Base-by-base conservation (phyloP, 2,888 invertebrate species). In the Amblyteles armatorius region DNA sequence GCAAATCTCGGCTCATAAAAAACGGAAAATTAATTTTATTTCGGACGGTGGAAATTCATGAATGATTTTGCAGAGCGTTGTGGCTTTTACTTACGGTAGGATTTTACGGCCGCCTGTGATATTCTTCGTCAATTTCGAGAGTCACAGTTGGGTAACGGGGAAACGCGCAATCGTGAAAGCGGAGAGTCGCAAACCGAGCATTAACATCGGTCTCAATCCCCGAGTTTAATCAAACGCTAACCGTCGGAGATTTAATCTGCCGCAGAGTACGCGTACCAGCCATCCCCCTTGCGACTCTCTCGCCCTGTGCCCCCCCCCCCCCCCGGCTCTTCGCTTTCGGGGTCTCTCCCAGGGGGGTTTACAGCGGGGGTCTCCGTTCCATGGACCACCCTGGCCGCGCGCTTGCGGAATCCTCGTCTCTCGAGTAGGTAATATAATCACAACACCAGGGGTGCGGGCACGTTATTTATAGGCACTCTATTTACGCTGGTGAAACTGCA, bases 201-300 rank as follows among this genome's bases (percentile, higher is more conserved):
- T 93, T 92, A 92, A 92, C 92, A 93, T 93, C 90, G 91, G 88
- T 92, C 93, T 92, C 93, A 93, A 93, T 93, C 90, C 91, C 79
- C 92, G 84, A 90, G 91, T 93, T 94, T 94, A 93, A 94, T 93
- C 93, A 93, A 94, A 94, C 92, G 93, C 92, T 93, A 93, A 94
- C 93, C 93, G 91, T 91, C 90, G 90, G 90, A 93, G 93, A 93
- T 94, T 94, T 93, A 93, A 94, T 94, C 94, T 93, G 91, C 91
- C 88, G 89, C 91, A 88, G 88, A 87, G 88, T 87, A 86, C 88
- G 87, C 77, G 86, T 79, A 72, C 67, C 22, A 48, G 73, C 78
- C 68, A 71, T 87, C 74, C 82, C 83, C 79, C 87, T 83, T 83
- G 84, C 86, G 86, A 82, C 86, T 83, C 83, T 48, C 44, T 83